Evolutionary conservation across 92 coral and sea anemone species (phyloP), one percentile per base, ranked within the genome.

Genomic region (Paragorgia papillata): DNA sequence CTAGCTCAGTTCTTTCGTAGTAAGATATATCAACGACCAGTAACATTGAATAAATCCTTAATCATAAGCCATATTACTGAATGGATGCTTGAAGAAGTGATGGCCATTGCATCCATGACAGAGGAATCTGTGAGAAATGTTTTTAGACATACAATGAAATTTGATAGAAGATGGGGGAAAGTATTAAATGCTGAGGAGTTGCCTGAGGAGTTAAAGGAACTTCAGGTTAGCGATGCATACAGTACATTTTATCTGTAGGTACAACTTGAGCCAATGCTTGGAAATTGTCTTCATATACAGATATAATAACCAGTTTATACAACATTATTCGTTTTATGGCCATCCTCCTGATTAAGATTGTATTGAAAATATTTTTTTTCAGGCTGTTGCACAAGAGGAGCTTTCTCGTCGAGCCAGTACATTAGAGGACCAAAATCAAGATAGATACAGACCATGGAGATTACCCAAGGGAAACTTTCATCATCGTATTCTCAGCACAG

Each of bases 391-490:
- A n/a, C 79, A 73, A 54, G 89, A 91, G 43, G 98, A 94, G 63
- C 83, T 91, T 57, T 84, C 83, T 6, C 97, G 91, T 57, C 94
- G 98, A 20, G 83, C 82, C 35, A 85, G 80, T 46, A 68, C 68
- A 34, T 65, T 70, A 15, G 73, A 79, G 55, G 75, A 86, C 40
- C 76, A 69, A 35, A 37, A 89, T 33, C 91, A 91, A 63, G 91
- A 89, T 53, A 66, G 70, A 56, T 85, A 82, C 49, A 92, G 83
- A 51, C 98, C 98, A 0, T 94, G 98, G 98, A 70, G 95, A 25
- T 80, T 89, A 46, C 98, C 98, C 25, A 94, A 94, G 48, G 98
- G 98, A 65, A 94, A 94, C 78, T 94, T 94, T 57, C 66, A 85
- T 54, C 98, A 94, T 83, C 88, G 88, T 62, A 80, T 86, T 79